phyloP scores from a whole-genome alignment of 1,140 invertebrate species.

The Brachionus rubens region DNA sequence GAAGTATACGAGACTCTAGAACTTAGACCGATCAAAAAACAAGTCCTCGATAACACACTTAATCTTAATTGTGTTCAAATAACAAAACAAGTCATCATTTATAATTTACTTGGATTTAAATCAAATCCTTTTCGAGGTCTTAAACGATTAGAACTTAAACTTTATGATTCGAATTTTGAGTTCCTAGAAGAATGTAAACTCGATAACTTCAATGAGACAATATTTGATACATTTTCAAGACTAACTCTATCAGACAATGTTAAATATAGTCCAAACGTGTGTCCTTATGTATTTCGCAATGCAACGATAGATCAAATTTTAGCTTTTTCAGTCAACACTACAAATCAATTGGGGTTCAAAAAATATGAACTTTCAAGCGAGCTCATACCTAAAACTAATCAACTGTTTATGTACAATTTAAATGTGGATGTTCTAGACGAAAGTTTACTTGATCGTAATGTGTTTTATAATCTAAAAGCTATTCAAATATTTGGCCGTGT shows the following conservation, averaged over 20 bases:
- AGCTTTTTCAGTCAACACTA: background rate
- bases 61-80: background rate
- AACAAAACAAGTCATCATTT: background rate
- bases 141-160: background rate
- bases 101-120: background rate
- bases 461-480: background rate
- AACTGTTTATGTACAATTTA: conserved; percentile 1
- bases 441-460: background rate
- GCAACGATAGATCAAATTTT: background rate
- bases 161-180: conserved; percentile 6
- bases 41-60: background rate
- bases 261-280: background rate
- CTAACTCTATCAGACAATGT: background rate
- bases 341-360: conserved; percentile 4
- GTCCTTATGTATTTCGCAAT: background rate
- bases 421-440: background rate
- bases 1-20: background rate
- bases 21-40: conserved; percentile 1
- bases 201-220: background rate
- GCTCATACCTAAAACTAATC: background rate
- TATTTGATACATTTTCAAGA: conserved; percentile 5
- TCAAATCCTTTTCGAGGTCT: background rate
- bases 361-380: background rate
- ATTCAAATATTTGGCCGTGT: conserved; percentile 10
- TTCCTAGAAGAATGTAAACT: background rate